Percentiles rank a stretch among this genome's conserved stretches.
These are phyloP conservation scores for Drosophila pachea DNA, from an alignment of 1,140 invertebrate genomes.

Conservation along the genomic window DNA sequence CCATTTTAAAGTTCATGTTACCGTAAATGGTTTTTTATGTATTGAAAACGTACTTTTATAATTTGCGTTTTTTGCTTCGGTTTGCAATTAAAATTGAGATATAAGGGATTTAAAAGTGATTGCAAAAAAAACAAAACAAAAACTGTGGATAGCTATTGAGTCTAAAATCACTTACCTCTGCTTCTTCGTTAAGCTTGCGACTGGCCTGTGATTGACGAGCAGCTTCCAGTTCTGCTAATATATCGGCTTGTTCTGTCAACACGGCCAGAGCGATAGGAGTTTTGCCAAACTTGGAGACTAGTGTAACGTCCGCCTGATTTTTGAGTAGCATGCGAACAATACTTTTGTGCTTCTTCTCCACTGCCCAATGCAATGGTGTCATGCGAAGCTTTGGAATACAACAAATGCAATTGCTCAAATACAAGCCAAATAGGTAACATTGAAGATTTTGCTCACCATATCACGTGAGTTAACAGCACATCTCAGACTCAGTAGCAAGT, in stretches of 20 bases:
- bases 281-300: slow-evolving; percentile 90
- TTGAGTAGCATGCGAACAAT: slow-evolving; percentile 86
- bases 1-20: not conserved
- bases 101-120: slow-evolving; percentile 4
- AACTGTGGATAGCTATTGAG: not conserved
- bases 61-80: slow-evolving; percentile 28
- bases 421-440: not conserved
- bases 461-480: slow-evolving; percentile 89
- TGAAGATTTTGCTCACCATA: slow-evolving; percentile 83
- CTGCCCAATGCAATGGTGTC: slow-evolving; percentile 97
- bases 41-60: slow-evolving; percentile 55
- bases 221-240: slow-evolving; percentile 68
- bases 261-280: slow-evolving; percentile 88
- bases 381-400: slow-evolving; percentile 86
- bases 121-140: no score
- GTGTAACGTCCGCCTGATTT: slow-evolving; percentile 85
- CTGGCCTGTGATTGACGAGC: slow-evolving; percentile 63
- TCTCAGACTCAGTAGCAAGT: slow-evolving; percentile 87
- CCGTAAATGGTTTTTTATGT: not conserved
- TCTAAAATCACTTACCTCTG: slow-evolving; percentile 54
- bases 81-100: slow-evolving; percentile 17
- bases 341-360: slow-evolving; percentile 88
- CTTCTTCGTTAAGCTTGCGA: slow-evolving; percentile 66
- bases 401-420: slow-evolving; percentile 10
- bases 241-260: slow-evolving; percentile 68